Base-by-base conservation (phyloP, 2,888 invertebrate species). In the Pyrrhosoma nymphula region DNA sequence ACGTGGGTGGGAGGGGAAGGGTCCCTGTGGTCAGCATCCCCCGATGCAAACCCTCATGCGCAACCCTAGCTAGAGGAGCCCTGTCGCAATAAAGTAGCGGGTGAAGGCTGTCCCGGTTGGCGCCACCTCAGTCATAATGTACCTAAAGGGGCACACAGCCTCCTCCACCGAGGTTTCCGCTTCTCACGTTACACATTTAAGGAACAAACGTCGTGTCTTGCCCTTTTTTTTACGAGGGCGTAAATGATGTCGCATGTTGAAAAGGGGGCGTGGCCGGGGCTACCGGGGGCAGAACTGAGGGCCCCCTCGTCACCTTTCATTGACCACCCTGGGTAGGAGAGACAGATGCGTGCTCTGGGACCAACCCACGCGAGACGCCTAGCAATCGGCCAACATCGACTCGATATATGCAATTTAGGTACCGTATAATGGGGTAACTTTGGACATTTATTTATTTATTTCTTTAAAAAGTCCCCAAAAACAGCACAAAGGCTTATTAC, bases 1-100 rank as follows among this genome's bases (percentile, higher is more conserved):
- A 69, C 69, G 69, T 69, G 69, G 69, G 47, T 8, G 23, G 69
- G n/a, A 69, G 69, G 69, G 26, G 47, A 47, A 26, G 26, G 69
- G 26, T n/a, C 69, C 23, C 23, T 20, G 23, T 69, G 69, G 69
- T 69, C 69, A 69, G 69, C 69, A 4, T n/a, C 1, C 69, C 16
- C 47, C 47, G 8, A 47, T 47, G 8, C 47, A 8, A 2, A 47
- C 47, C 47, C 47, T 47, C 47, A 60, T 20, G 23, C 20, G 23
- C 16, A 60, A 18, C 56, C 60, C 63, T 56, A 56, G 35, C 39
- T 91, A 39, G 63, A 30, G 23, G 35, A 60, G n/a, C 39, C 91
- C 60, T 91, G 93, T 69, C 69, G 93, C 69, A 93, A 93, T 93
- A 93, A 93, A 93, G 93, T 93, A 69, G 69, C 69, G 35, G 14